These are phyloP conservation scores for Ophion slaviceki DNA, from an alignment of 2,888 invertebrate genomes.

Conservation along the genomic window DNA sequence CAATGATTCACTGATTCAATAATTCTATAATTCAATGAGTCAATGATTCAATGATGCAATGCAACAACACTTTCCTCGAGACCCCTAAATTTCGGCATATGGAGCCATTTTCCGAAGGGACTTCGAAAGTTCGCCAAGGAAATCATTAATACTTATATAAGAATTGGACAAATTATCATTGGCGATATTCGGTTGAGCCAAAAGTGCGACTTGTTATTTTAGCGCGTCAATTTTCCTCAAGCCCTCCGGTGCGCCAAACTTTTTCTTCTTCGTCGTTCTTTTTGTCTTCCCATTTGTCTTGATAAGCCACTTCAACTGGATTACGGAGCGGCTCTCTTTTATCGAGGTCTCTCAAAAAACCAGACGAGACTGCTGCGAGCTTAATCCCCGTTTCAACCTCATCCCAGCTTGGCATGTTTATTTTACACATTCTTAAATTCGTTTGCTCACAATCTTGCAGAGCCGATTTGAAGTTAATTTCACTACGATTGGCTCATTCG, in stretches of 20 bases:
- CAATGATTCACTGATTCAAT: too few species aligned
- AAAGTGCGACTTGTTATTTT: neutral
- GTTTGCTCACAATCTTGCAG: neutral
- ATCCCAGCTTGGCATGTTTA: neutral
- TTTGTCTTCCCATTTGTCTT: conserved; percentile 10
- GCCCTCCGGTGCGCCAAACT: conserved; percentile 3
- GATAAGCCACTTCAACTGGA: conserved; percentile 14
- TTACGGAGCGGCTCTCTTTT: conserved; percentile 31
- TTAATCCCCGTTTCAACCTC: conserved; percentile 15
- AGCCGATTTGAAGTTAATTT: too few species aligned
- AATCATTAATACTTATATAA: too few species aligned
- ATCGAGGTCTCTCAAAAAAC: conserved; percentile 16
- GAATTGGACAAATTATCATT: neutral
- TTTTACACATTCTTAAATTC: neutral
- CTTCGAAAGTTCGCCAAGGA: too few species aligned
- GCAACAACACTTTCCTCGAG: too few species aligned
- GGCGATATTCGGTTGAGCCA: neutral
- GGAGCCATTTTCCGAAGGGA: too few species aligned
- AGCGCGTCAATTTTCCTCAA: conserved; percentile 37
- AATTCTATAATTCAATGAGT: too few species aligned
- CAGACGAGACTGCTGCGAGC: conserved; percentile 10
- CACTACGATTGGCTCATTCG: too few species aligned
- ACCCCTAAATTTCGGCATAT: too few species aligned
- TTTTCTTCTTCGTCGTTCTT: conserved; percentile 1
- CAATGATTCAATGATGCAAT: too few species aligned